Base-by-base conservation (phyloP, 1,140 invertebrate species). In the Pseudomyrmex sp. region DNA sequence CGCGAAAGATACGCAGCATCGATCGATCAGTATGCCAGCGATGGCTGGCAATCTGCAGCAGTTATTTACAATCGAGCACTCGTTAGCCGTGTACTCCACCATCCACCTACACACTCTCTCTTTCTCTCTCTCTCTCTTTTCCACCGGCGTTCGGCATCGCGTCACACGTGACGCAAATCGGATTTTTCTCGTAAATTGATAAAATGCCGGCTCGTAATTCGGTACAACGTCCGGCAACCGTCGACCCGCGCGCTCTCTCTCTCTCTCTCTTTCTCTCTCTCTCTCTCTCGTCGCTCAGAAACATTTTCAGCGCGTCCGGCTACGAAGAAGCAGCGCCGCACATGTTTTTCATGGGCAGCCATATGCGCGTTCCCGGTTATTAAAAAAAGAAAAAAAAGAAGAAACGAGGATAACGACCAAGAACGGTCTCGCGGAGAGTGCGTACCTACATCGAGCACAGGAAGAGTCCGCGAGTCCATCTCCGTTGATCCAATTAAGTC, bases 171-270 rank as follows among this genome's bases (percentile, higher is more conserved):
- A 90, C 84, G 82, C 84, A 89, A 91, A 90, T 88, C 90, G 83
- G 87, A 90, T 90, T 90, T 91, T 91, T 89, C 82, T 85, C 86
- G 74, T 88, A 90, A 91, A 91, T 91, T 91, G 89, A 90, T 89
- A 89, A 91, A 91, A 91, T 89, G 82, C 87, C 83, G 85, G 83
- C 86, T 90, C 85, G 75, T 90, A 87, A 85, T 83, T 83, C 70
- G 75, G 66, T 80, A 86, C 82, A 88, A 83, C 20, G 85, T 72
- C 84, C 72, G 35, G 54, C 66, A 52, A 52, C 82, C 52, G 87
- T 83, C 89, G 88, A 86, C 72, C 63, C 74, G 56, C 23, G 69
- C 54, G 2, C 0, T 26, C 26, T 26, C 26, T 26, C 26, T 26
- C 26, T 26, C 26, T 26, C 26, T 26, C 26, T 18, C 18, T 18